These are phyloP conservation scores for Arvicanthis niloticus DNA, from an alignment of 2,113 vertebrate genomes.

Conservation along the genomic window DNA sequence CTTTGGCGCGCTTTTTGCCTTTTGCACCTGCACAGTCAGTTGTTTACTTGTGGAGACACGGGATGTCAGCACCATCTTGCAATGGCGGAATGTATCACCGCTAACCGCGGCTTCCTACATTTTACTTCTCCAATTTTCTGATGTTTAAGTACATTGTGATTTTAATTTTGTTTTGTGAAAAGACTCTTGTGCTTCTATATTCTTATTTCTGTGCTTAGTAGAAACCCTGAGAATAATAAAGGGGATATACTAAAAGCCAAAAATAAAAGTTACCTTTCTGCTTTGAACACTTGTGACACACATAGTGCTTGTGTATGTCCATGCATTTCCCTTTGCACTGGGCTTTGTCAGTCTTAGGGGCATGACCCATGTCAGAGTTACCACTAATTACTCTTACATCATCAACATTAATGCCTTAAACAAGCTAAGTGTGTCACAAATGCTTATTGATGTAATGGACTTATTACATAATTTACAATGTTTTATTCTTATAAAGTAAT, in stretches of 20 bases:
- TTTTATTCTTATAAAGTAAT: slow-evolving; percentile 13
- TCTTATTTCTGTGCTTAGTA: background rate
- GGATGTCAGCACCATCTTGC: no score
- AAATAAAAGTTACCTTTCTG: background rate
- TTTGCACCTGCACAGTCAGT: no score
- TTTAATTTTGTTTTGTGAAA: background rate
- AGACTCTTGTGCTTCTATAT: background rate
- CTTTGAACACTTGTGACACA: background rate
- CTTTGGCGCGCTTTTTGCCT: no score
- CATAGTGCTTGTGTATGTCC: background rate
- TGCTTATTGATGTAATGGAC: background rate
- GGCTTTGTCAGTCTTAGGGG: background rate
- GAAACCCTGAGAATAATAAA: background rate
- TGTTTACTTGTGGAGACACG: no score
- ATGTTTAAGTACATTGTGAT: background rate
- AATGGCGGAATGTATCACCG: no score
- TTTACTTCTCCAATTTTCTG: background rate
- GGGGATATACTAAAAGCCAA: background rate
- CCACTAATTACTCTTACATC: background rate
- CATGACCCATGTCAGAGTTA: background rate
- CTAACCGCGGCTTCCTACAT: no score
- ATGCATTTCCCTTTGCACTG: background rate
- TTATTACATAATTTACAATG: background rate
- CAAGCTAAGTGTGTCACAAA: background rate
- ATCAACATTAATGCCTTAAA: background rate